These are phyloP conservation scores for Brachionus calyciflorus DNA, from an alignment of 1,140 invertebrate genomes.

Conservation along the genomic window DNA sequence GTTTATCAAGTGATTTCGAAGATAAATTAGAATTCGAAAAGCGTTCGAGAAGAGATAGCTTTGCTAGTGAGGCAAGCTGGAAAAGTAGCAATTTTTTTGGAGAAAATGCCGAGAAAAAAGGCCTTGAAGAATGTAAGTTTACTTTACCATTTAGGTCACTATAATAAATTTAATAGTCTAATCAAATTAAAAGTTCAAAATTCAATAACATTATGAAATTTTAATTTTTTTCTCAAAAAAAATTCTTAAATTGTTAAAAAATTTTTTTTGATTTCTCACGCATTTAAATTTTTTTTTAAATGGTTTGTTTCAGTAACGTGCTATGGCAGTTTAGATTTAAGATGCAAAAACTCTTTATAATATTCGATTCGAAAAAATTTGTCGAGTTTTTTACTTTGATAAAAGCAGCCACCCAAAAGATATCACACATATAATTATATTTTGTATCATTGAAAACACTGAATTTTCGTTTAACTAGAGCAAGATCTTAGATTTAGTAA, in stretches of 20 bases:
- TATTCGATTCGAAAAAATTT: too few species aligned
- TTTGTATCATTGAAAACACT: too few species aligned
- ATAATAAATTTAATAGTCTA: too few species aligned
- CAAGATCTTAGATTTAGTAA: too few species aligned
- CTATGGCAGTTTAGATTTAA: too few species aligned
- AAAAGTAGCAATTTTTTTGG: not conserved
- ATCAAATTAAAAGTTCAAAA: not conserved
- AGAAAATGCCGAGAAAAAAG: not conserved
- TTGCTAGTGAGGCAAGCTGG: slow-evolving; percentile 9
- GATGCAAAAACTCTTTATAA: too few species aligned
- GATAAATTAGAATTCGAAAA: not conserved
- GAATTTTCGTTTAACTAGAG: too few species aligned
- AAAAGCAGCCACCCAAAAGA: too few species aligned
- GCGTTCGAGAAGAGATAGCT: slow-evolving; percentile 1
- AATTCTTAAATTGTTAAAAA: not conserved
- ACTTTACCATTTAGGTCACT: not conserved
- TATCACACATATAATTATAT: too few species aligned
- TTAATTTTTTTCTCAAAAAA: not conserved
- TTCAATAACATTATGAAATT: not conserved
- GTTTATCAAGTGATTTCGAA: not conserved
- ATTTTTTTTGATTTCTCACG: not conserved
- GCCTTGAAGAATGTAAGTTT: slow-evolving; percentile 13
- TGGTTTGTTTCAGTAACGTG: too few species aligned
- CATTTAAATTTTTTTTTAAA: not conserved
- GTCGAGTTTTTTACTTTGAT: too few species aligned